Conservation (phyloP, 1,140 invertebrate genomes). For the Pseudobourletiella spinata region DNA sequence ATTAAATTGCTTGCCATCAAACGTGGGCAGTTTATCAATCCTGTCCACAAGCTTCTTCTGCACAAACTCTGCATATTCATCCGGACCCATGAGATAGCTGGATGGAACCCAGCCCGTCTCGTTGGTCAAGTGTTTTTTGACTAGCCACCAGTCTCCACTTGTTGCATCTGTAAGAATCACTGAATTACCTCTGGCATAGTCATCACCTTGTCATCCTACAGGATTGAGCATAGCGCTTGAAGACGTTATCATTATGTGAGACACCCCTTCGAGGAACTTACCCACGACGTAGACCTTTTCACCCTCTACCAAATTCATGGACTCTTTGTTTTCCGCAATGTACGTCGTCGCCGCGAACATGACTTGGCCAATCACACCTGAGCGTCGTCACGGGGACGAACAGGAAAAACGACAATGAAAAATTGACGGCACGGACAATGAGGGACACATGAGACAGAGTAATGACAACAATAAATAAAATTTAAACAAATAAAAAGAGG, state of each 20-base stretch:
- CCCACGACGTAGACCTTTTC: constrained; percentile 77
- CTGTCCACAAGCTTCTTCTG: constrained; percentile 82
- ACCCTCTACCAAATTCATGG: constrained; percentile 79
- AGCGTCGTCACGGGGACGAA: no score
- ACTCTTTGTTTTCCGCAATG: constrained; percentile 75
- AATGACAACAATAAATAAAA: no score
- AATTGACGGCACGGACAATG: no score
- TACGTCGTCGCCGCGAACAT: constrained; percentile 69
- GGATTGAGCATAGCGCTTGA: no score
- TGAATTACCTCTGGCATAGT: no score
- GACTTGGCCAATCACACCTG: constrained; percentile 2
- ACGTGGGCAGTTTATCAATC: constrained; percentile 79
- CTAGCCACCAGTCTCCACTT: constrained; percentile 83
- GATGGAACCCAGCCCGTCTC: constrained; percentile 89
- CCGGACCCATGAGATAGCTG: constrained; percentile 71
- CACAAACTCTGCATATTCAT: constrained; percentile 68
- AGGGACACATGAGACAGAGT: no score
- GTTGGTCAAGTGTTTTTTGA: constrained; percentile 76
- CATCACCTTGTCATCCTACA: no score
- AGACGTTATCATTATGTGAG: no score
- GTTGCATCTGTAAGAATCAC: constrained; percentile 54
- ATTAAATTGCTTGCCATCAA: constrained; percentile 70
- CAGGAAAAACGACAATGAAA: no score
- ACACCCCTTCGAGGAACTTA: no score
- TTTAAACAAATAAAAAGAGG: background rate